Evolutionary conservation across 1,140 invertebrate genomes (phyloP).

Genomic region (Anadara kagoshimensis): DNA sequence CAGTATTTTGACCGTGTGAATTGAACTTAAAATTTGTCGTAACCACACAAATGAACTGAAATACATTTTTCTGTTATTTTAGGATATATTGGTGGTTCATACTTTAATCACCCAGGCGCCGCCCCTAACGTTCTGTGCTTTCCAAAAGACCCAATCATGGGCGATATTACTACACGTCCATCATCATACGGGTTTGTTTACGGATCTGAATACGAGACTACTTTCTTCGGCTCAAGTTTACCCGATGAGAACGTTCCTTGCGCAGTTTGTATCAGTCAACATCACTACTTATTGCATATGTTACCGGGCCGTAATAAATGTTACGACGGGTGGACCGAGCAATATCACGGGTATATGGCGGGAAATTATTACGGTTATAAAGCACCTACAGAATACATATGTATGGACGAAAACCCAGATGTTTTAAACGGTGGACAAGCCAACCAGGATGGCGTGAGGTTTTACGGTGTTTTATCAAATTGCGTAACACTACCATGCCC

Average conservation of each 20-base stretch:
- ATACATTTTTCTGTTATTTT: background rate
- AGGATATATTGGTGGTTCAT: slow-evolving; percentile 14
- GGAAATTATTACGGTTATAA: slow-evolving; percentile 12
- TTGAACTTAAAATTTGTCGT: no score
- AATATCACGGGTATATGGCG: slow-evolving; percentile 49
- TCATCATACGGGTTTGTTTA: slow-evolving; percentile 1
- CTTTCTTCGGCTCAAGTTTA: background rate
- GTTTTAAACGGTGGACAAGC: slow-evolving; percentile 8
- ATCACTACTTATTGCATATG: slow-evolving; percentile 18
- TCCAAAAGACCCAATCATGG: background rate
- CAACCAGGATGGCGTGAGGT: slow-evolving; percentile 40
- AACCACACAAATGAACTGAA: no score
- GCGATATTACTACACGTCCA: background rate
- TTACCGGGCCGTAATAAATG: slow-evolving; percentile 48
- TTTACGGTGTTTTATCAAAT: slow-evolving; percentile 32
- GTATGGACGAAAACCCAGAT: slow-evolving; percentile 45
- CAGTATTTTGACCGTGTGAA: no score
- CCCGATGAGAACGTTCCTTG: slow-evolving; percentile 17
- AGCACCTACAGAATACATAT: slow-evolving; percentile 25
- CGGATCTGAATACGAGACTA: slow-evolving; percentile 11
- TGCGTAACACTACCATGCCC: slow-evolving; percentile 38
- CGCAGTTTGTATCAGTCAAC: slow-evolving; percentile 9
- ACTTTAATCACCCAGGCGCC: background rate
- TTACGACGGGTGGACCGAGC: slow-evolving; percentile 31
- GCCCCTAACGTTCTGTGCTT: slow-evolving; percentile 8